Conservation (phyloP, 2,888 invertebrate species). For the Holacanthella duospinosa region DNA sequence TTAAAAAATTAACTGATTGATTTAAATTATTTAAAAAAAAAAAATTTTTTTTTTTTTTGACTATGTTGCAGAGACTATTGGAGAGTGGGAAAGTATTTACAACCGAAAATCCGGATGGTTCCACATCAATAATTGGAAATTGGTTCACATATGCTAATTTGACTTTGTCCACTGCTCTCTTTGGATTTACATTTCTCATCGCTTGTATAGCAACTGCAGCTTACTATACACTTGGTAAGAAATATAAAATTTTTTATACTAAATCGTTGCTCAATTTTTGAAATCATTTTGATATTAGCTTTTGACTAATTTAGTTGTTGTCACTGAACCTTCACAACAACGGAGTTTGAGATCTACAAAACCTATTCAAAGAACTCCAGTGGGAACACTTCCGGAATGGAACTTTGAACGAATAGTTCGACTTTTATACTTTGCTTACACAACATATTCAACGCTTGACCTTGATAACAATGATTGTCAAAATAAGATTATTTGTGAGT, state of each 20-base stretch:
- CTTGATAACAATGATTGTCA: slow-evolving; percentile 29
- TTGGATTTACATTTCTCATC: slow-evolving; percentile 7
- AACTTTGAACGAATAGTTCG: slow-evolving; percentile 22
- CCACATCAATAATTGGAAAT: background rate
- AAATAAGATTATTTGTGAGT: slow-evolving; percentile 27
- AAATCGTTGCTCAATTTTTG: background rate
- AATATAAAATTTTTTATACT: too few relatives aligned
- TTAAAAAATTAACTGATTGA: too few relatives aligned
- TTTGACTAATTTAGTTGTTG: slow-evolving; percentile 2
- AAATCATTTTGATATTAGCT: background rate
- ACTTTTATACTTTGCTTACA: slow-evolving; percentile 25
- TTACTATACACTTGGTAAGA: slow-evolving; percentile 4
- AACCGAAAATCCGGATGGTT: background rate
- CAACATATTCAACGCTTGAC: slow-evolving; percentile 30
- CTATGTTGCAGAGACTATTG: background rate
- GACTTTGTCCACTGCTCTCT: background rate
- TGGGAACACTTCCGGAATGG: slow-evolving; percentile 17
- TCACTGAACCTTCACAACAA: slow-evolving; percentile 8
- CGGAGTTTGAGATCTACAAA: background rate
- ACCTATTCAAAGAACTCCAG: background rate
- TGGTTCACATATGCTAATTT: slow-evolving; percentile 9
- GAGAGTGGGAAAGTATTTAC: background rate
- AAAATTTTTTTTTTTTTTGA: too few relatives aligned
- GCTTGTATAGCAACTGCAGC: background rate
- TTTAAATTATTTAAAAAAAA: too few relatives aligned